Percentiles rank a stretch among this genome's conserved stretches.
Conservation (phyloP, 2,797 vertebrate genomes). For the Falco peregrinus region DNA sequence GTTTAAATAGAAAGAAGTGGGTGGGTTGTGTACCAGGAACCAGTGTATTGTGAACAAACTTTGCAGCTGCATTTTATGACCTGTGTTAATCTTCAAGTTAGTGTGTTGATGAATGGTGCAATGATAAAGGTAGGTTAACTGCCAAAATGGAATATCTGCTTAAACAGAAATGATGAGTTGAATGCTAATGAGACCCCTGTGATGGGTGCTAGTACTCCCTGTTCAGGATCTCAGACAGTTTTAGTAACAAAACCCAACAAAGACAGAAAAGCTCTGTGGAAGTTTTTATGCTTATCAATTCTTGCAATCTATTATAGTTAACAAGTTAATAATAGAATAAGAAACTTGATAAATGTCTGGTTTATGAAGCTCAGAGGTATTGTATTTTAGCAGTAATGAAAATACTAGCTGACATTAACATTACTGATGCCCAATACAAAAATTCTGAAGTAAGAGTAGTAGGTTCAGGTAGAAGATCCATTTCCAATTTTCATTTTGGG, state of each 20-base stretch:
- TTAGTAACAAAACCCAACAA: not conserved
- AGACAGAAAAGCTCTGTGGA: not conserved
- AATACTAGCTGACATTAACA: not conserved
- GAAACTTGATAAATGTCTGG: not conserved
- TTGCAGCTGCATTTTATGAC: slow-evolving; percentile 47
- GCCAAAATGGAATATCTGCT: not conserved
- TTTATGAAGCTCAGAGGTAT: not conserved
- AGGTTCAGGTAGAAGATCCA: not conserved
- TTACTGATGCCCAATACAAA: not conserved
- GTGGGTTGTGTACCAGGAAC: slow-evolving; percentile 49
- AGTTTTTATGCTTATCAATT: not conserved
- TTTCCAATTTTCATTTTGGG: not conserved
- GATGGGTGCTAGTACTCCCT: not conserved
- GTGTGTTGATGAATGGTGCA: not conserved
- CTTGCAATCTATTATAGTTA: not conserved
- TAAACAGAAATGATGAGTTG: not conserved
- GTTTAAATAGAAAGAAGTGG: slow-evolving; percentile 68
- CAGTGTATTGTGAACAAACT: slow-evolving; percentile 54
- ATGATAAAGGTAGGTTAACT: not conserved
- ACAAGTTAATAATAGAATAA: not conserved
- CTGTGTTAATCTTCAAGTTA: slow-evolving; percentile 2
- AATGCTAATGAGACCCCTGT: not conserved
- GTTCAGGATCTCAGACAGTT: not conserved
- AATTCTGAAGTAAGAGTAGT: not conserved
- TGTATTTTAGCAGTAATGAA: not conserved